Conservation (phyloP, 1,140 invertebrate genomes). For the Brachionus rotundiformis region DNA sequence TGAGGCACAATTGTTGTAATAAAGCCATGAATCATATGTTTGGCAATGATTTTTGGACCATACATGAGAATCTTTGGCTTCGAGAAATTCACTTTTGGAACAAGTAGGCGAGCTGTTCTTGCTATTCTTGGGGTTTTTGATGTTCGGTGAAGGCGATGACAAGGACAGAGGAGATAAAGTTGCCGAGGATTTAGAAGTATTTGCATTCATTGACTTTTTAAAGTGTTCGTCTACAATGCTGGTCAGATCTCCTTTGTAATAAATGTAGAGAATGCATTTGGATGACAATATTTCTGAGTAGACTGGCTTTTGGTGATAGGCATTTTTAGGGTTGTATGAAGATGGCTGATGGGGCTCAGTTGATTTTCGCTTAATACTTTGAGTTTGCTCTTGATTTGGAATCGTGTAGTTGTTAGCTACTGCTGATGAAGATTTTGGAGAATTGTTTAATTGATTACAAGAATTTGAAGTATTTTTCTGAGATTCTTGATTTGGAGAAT, state of each 20-base stretch:
- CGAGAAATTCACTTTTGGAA: background rate
- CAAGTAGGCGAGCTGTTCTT: slow-evolving; percentile 24
- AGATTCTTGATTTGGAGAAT: slow-evolving; percentile 27
- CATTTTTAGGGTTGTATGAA: slow-evolving; percentile 25
- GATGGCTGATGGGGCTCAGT: slow-evolving; percentile 31
- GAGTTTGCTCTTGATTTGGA: slow-evolving; percentile 28
- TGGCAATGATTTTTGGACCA: background rate
- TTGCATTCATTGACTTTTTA: slow-evolving; percentile 39
- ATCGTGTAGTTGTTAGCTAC: slow-evolving; percentile 22
- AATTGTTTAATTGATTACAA: slow-evolving; percentile 10
- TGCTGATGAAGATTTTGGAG: background rate
- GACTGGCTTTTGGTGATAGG: slow-evolving; percentile 23
- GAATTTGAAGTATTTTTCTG: slow-evolving; percentile 49
- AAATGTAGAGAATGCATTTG: slow-evolving; percentile 47
- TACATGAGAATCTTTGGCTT: background rate
- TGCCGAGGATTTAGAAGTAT: slow-evolving; percentile 22
- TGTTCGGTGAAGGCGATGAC: slow-evolving; percentile 30
- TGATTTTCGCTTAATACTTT: slow-evolving; percentile 39
- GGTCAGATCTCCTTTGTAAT: slow-evolving; percentile 41
- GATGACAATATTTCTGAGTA: slow-evolving; percentile 46
- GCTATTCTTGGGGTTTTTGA: background rate
- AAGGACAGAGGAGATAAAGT: slow-evolving; percentile 26
- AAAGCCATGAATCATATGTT: slow-evolving; percentile 14
- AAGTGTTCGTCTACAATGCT: slow-evolving; percentile 50
- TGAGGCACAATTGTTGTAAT: background rate